Evolutionary conservation across 2,888 invertebrate genomes (phyloP).

Genomic region (Barypeithes pellucidus): DNA sequence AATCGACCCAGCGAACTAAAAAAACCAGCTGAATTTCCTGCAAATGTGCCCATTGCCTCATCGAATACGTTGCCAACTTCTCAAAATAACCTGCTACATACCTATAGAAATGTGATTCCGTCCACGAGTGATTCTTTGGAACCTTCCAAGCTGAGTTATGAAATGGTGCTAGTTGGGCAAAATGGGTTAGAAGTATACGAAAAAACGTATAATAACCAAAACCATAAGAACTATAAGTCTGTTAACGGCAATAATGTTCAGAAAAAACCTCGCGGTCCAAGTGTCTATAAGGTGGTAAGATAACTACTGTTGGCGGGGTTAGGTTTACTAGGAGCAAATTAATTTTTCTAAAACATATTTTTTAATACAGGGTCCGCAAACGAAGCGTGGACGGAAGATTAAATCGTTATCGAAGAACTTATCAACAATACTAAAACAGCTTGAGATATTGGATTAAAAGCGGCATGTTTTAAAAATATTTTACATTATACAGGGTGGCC

Average conservation of each 20-base stretch:
- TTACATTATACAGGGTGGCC: no score
- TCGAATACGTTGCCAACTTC: neutral
- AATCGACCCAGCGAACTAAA: neutral
- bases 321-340: no score
- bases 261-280: conserved; percentile 5
- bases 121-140: neutral
- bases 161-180: neutral
- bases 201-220: neutral
- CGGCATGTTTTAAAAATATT: no score
- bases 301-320: no score
- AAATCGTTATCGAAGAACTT: no score
- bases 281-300: conserved; percentile 10
- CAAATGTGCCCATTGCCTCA: neutral
- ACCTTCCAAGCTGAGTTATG: neutral
- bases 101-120: neutral
- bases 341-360: no score
- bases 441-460: no score
- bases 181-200: conserved; percentile 18
- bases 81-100: neutral
- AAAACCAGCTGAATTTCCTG: neutral
- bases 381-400: no score
- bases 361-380: no score
- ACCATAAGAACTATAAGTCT: neutral
- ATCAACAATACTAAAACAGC: no score
- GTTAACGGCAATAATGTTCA: no score